Evolutionary conservation across 2,888 invertebrate species (phyloP), one percentile per base, ranked within the genome.

Genomic region (Aporophyla lueneburgensis): DNA sequence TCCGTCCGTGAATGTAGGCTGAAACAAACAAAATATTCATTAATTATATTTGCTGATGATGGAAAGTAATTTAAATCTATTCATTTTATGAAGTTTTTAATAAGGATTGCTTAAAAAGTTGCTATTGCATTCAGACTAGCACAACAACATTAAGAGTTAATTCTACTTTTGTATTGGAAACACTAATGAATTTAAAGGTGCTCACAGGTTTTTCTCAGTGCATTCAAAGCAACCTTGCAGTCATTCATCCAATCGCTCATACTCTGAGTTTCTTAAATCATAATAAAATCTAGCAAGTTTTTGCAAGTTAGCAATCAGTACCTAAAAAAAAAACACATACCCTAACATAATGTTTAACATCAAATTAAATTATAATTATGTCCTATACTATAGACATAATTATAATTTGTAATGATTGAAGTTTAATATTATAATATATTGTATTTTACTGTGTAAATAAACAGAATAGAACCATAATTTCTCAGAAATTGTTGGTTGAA

Each of bases 1-100:
- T 94, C 54, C 95, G 89, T 78, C 95, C 95, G 76, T 96, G 95
- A 54, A 95, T 95, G 91, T 92, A 95, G 43, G 94, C 95, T 95
- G 95, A 62, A 95, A 95, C 87, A 93, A 90, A 82, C 69, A 51
- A 66, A 77, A 61, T 9, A 56, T 6, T 12, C 6, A 61, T 77
- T 71, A 76, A 46, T 56, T 40, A 0, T 16, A 40, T 66, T 67
- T 33, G n/a, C n/a, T n/a, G 1, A 46, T 51, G 1, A 27, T 19
- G 24, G 3, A 33, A 43, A 43, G 2, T 43, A 9, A 14, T 33
- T 3, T 12, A 9, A 16, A 46, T 53, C 0, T 12, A 24, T 61
- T 24, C 0, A 27, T 54, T 76, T 2, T 16, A 5, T 16, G 7
- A 4, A 16, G 4, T 24, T 24, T 16, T 21, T 62, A 46, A 21